Conservation (phyloP, 1,140 invertebrate species). For the Diprion similis region DNA sequence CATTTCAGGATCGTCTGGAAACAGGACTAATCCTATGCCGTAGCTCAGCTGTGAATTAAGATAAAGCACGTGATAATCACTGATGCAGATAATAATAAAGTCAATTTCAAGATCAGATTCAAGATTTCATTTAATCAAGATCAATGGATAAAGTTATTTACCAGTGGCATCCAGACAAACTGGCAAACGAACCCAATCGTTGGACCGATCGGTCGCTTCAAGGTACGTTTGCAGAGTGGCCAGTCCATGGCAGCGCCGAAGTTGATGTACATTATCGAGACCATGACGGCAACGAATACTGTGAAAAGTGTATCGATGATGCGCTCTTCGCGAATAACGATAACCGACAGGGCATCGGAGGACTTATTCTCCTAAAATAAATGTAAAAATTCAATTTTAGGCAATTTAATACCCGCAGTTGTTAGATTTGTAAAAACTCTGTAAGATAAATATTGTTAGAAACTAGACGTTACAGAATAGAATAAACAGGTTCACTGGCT, state of each 20-base stretch:
- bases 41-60: slow-evolving; percentile 74
- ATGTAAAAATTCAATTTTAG: slow-evolving; percentile 26
- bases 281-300: slow-evolving; percentile 77
- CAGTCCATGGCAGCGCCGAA: slow-evolving; percentile 92
- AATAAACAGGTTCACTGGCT: too few species aligned
- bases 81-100: slow-evolving; percentile 10
- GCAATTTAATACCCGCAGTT: neutral
- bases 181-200: slow-evolving; percentile 83
- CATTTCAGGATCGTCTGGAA: slow-evolving; percentile 73
- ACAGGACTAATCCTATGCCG: slow-evolving; percentile 74
- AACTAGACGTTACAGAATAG: too few species aligned
- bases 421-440: slow-evolving; percentile 14
- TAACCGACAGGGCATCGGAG: slow-evolving; percentile 60
- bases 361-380: slow-evolving; percentile 21
- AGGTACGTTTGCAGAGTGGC: slow-evolving; percentile 71
- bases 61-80: neutral
- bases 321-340: slow-evolving; percentile 68
- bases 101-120: too few species aligned
- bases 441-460: slow-evolving; percentile 20
- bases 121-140: too few species aligned
- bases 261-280: slow-evolving; percentile 89
- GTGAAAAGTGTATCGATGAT: slow-evolving; percentile 81
- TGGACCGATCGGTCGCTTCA: slow-evolving; percentile 83
- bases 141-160: slow-evolving; percentile 56
- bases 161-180: slow-evolving; percentile 89